A percentile compares a stretch with the other conserved stretches of the same genome.
Evolutionary conservation across 2,888 invertebrate species (phyloP).

Genomic region (Sceliomorpha sp.): DNA sequence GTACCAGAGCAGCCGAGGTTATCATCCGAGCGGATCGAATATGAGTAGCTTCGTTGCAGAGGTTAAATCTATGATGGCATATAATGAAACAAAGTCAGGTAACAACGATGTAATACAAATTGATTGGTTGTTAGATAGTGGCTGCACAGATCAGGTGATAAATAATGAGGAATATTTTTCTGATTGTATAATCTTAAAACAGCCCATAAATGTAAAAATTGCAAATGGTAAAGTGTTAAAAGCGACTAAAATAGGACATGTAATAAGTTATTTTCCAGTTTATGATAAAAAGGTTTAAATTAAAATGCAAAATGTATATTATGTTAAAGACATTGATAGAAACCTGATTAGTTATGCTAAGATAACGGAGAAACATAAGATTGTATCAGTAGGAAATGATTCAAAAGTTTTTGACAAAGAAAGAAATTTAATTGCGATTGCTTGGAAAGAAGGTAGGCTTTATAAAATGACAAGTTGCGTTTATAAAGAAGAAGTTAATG

Average conservation of each 20-base stretch:
- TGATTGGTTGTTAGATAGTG: slow-evolving; percentile 38
- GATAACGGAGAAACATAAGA: slow-evolving; percentile 33
- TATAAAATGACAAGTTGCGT: slow-evolving; percentile 33
- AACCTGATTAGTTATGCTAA: slow-evolving; percentile 38
- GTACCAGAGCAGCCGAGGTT: slow-evolving; percentile 11
- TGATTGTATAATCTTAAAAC: slow-evolving; percentile 9
- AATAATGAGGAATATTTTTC: slow-evolving; percentile 24
- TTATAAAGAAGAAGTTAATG: not conserved
- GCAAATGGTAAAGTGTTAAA: slow-evolving; percentile 25
- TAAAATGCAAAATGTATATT: slow-evolving; percentile 25
- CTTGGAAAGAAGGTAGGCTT: slow-evolving; percentile 33
- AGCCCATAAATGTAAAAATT: slow-evolving; percentile 27
- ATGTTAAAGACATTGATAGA: slow-evolving; percentile 35
- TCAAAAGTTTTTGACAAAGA: slow-evolving; percentile 29
- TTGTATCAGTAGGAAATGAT: slow-evolving; percentile 17
- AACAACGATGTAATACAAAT: slow-evolving; percentile 10
- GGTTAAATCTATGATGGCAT: not conserved
- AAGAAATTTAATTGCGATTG: slow-evolving; percentile 43
- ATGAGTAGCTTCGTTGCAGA: slow-evolving; percentile 3
- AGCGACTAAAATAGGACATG: slow-evolving; percentile 31
- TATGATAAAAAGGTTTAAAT: slow-evolving; percentile 3
- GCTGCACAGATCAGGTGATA: slow-evolving; percentile 36
- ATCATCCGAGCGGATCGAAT: not conserved
- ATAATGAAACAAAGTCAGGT: not conserved
- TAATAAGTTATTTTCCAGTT: slow-evolving; percentile 20